phyloP scores from a whole-genome alignment of 2,888 invertebrate genomes.

The Tetranychus piercei region DNA sequence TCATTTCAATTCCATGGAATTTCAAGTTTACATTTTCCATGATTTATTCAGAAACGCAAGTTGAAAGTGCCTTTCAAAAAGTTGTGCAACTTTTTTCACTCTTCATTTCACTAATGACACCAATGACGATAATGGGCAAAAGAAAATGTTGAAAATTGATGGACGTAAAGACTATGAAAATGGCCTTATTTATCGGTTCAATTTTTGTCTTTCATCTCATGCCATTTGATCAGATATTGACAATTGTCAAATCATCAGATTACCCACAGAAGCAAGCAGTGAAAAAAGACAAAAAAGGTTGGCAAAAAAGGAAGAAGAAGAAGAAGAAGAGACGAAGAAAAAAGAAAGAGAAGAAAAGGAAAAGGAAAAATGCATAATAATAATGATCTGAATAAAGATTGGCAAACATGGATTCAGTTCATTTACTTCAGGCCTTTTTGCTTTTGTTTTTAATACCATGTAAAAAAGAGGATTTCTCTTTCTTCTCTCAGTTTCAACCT shows the following conservation, averaged over 20 bases:
- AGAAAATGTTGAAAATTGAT: no score
- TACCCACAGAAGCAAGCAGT: background rate
- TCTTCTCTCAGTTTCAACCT: no score
- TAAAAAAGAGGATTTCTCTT: background rate
- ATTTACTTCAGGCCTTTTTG: background rate
- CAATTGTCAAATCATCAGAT: conserved; percentile 2
- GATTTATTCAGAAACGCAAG: background rate
- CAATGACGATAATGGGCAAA: no score
- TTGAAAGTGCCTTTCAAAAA: background rate
- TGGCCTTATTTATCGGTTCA: background rate
- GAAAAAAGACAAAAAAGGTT: background rate
- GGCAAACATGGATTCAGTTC: background rate
- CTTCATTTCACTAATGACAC: no score
- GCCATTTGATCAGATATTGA: background rate
- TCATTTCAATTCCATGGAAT: background rate
- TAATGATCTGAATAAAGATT: background rate
- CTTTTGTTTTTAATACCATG: background rate
- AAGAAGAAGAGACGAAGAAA: background rate
- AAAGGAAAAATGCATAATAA: background rate
- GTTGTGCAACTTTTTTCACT: background rate
- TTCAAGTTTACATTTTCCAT: background rate
- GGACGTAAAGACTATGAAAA: no score
- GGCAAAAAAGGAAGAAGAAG: background rate
- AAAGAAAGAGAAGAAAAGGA: background rate
- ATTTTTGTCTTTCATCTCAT: background rate